Percentiles rank a stretch among this genome's conserved stretches.
Conservation (phyloP, 2,888 invertebrate species). For the Phragmatobia fuliginosa region DNA sequence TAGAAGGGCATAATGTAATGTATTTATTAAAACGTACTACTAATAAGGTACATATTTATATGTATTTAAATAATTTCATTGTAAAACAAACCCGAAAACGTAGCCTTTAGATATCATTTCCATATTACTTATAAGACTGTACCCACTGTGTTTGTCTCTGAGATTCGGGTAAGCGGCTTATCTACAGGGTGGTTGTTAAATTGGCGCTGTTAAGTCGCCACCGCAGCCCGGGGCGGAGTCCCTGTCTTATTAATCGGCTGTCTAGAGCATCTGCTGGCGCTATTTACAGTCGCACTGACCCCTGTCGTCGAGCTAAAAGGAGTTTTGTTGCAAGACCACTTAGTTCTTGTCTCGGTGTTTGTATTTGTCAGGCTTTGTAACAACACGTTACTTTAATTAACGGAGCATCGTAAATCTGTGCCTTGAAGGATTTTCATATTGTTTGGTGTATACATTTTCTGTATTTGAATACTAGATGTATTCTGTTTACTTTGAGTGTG, state of each 20-base stretch:
- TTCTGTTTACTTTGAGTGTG: neutral
- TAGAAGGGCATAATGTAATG: neutral
- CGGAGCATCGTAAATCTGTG: slow-evolving; percentile 37
- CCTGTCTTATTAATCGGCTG: slow-evolving; percentile 85
- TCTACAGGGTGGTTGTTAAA: slow-evolving; percentile 72
- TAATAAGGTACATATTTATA: neutral
- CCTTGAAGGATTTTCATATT: slow-evolving; percentile 7
- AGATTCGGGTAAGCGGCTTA: slow-evolving; percentile 74
- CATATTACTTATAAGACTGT: slow-evolving; percentile 49
- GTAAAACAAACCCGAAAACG: neutral
- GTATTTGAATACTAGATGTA: neutral
- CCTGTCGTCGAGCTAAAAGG: slow-evolving; percentile 66
- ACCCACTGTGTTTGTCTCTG: slow-evolving; percentile 64
- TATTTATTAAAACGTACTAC: neutral
- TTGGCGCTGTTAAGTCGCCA: slow-evolving; percentile 71
- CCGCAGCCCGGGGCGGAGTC: slow-evolving; percentile 71
- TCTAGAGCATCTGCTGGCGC: slow-evolving; percentile 82
- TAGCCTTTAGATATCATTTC: slow-evolving; percentile 46
- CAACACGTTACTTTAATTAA: slow-evolving; percentile 51
- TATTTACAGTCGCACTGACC: slow-evolving; percentile 76
- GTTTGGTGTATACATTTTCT: neutral
- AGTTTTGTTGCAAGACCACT: slow-evolving; percentile 66
- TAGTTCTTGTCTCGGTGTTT: slow-evolving; percentile 64
- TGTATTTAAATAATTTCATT: neutral
- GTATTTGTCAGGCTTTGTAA: slow-evolving; percentile 56